Base-by-base conservation (phyloP, 2,113 vertebrate genomes). In the Burhinus bistriatus region DNA sequence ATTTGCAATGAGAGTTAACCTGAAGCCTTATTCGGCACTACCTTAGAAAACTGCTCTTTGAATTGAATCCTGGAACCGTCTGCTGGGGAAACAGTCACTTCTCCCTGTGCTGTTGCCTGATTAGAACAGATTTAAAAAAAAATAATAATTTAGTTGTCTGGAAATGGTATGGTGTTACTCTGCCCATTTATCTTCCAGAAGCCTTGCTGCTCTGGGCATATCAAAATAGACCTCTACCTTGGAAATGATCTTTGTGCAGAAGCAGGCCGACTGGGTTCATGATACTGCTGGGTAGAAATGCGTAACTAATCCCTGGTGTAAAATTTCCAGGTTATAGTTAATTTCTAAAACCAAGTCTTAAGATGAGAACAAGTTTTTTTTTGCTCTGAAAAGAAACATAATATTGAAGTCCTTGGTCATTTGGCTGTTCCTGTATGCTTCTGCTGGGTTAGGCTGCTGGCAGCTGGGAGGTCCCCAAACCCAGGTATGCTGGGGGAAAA, bases 21-120 rank as follows among this genome's bases (percentile, higher is more conserved):
- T 1, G 2, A 47, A 59, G 42, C 32, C 30, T 61, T 30, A 1
- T 11, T 18, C 0, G 1, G 17, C 9, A 11, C 40, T 38, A 4
- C 40, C 25, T 49, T 54, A 36, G 72, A 25, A 84, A 87, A 38
- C 36, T 52, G 51, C 81, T 42, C 22, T 62, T 78, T 58, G 51
- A 25, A 34, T 57, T 8, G 1, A 72, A 49, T 25, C 32, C 17
- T 81, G n/a, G 38, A 47, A 11, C 18, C 32, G 1, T 40, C 59
- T 55, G 36, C 81, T 61, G 54, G 47, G 55, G 45, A 40, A 86
- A 30, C 5, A 8, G 38, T 11, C 21, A 8, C 11, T 84, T 73
- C 58, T 52, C 36, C 27, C 34, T 30, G 26, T 20, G 15, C 52
- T 68, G 6, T 9, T 64, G 47, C 22, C 27, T 45, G 36, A 9